A percentile compares a stretch with the other conserved stretches of the same genome.
Evolutionary conservation across 2,888 invertebrate species (phyloP).

Genomic region (Heliconius ismenius): DNA sequence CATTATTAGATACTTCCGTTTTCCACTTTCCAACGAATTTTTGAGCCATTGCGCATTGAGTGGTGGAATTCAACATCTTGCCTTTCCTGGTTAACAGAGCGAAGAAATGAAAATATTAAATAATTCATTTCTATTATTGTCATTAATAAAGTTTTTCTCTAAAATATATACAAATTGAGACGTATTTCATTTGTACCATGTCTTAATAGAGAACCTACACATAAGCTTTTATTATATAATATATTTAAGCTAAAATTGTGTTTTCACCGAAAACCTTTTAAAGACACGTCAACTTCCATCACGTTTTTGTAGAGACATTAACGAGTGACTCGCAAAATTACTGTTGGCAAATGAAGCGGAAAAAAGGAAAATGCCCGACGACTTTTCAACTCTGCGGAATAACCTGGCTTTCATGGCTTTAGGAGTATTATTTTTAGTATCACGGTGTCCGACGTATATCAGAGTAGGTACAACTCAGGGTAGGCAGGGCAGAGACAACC

Average conservation of each 20-base stretch:
- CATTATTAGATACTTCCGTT: too few relatives aligned
- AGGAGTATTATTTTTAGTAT: not conserved
- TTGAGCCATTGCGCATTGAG: too few relatives aligned
- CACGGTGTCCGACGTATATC: not conserved
- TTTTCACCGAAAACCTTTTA: conserved; percentile 25
- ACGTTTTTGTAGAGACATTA: conserved; percentile 34
- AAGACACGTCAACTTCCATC: conserved; percentile 30
- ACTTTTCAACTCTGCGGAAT: conserved; percentile 16
- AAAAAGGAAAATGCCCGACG: conserved; percentile 27
- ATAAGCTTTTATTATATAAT: conserved; percentile 10
- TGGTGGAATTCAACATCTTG: too few relatives aligned
- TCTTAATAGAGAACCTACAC: not conserved
- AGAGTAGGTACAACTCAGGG: too few relatives aligned
- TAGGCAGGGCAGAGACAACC: too few relatives aligned
- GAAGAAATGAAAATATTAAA: too few relatives aligned
- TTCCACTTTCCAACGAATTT: too few relatives aligned
- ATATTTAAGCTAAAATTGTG: conserved; percentile 17
- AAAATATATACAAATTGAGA: not conserved
- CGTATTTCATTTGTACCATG: not conserved
- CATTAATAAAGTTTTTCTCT: too few relatives aligned
- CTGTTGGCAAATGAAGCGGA: conserved; percentile 31
- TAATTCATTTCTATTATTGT: too few relatives aligned
- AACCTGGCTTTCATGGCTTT: conserved; percentile 12
- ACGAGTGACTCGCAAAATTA: conserved; percentile 34
- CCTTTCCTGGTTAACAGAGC: too few relatives aligned